Conservation (phyloP, 2,888 invertebrate genomes). For the Tipula lateralis region DNA sequence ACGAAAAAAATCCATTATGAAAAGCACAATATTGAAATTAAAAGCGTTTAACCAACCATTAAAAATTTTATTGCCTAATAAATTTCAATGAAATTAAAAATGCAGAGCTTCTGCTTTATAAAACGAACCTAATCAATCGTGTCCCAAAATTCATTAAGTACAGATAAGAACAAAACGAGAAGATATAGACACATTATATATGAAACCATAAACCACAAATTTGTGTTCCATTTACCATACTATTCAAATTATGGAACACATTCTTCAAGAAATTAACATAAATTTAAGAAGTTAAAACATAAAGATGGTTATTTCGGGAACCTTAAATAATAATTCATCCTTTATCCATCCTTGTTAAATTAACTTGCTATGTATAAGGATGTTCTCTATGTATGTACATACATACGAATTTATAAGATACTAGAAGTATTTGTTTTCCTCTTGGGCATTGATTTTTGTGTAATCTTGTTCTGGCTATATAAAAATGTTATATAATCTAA, state of each 20-base stretch:
- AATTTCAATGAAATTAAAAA: not conserved
- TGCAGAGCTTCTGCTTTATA: not conserved
- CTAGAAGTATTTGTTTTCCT: not conserved
- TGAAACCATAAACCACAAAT: not conserved
- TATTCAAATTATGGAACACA: not conserved
- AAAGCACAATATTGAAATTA: not conserved
- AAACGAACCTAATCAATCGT: not conserved
- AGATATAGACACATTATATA: not conserved
- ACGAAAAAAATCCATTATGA: not conserved
- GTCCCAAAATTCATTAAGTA: not conserved
- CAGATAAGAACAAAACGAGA: not conserved
- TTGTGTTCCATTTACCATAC: not conserved
- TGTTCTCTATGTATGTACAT: not conserved
- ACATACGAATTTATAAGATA: too few relatives aligned
- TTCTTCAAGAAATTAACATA: not conserved
- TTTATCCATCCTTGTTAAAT: not conserved
- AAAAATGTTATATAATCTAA: not conserved
- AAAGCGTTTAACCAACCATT: not conserved
- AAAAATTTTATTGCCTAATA: not conserved
- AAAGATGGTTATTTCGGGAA: not conserved
- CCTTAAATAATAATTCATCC: not conserved
- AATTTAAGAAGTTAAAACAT: not conserved
- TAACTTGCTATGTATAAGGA: not conserved
- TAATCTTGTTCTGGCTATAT: not conserved
- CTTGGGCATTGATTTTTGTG: constrained; percentile 24